Conservation (phyloP, 2,888 invertebrate species). For the Aethes cnicana region DNA sequence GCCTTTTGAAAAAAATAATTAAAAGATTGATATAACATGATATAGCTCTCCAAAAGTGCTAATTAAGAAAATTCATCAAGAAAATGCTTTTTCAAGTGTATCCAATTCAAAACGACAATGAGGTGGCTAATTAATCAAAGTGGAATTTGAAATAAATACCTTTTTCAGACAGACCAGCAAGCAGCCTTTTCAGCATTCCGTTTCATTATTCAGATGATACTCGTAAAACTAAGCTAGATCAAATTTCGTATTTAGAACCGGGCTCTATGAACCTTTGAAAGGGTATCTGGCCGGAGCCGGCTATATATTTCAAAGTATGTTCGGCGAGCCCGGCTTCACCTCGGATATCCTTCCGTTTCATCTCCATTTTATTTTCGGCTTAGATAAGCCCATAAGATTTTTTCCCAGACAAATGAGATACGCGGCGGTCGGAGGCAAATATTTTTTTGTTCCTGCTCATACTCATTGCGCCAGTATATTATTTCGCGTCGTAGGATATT, state of each 20-base stretch:
- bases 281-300: constrained; percentile 47
- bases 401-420: constrained; percentile 61
- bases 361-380: constrained; percentile 70
- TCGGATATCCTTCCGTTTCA: constrained; percentile 65
- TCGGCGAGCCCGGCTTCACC: constrained; percentile 51
- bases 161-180: background rate
- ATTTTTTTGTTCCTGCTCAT: constrained; percentile 46
- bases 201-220: constrained; percentile 2
- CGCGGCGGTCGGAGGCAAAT: constrained; percentile 44
- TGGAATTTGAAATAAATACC: no score
- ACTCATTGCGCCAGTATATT: constrained; percentile 32
- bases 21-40: no score
- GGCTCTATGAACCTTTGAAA: constrained; percentile 44
- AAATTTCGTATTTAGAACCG: constrained; percentile 44
- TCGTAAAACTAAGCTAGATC: constrained; percentile 36
- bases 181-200: background rate
- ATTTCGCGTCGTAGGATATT: constrained; percentile 25
- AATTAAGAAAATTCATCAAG: no score
- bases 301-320: constrained; percentile 65
- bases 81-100: no score
- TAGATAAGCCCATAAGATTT: constrained; percentile 59
- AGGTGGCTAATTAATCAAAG: no score
- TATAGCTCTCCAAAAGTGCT: no score
- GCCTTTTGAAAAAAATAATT: no score
- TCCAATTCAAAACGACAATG: no score